Percentiles rank a stretch among this genome's conserved stretches.
These are phyloP conservation scores for Lasius platythorax DNA, from an alignment of 2,888 invertebrate genomes.

Conservation along the genomic window DNA sequence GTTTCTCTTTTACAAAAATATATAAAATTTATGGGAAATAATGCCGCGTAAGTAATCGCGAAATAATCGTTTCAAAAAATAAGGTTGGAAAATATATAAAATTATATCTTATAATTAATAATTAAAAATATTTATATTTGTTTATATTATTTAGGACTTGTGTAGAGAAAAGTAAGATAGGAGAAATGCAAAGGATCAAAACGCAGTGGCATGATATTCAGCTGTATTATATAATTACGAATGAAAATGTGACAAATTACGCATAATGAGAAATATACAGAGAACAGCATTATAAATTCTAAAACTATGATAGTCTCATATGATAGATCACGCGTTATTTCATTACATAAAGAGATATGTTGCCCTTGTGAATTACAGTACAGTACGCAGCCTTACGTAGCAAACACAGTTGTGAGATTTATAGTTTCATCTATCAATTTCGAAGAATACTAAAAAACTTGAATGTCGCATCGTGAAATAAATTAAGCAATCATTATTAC, in stretches of 20 bases:
- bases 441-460: neutral
- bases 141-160: neutral
- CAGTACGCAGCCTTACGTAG: neutral
- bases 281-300: constrained; percentile 27
- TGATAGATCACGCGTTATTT: constrained; percentile 7
- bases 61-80: neutral
- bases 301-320: constrained; percentile 26
- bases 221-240: constrained; percentile 58
- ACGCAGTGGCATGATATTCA: constrained; percentile 21
- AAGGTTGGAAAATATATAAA: neutral
- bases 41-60: neutral
- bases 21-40: neutral
- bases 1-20: neutral
- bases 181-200: neutral
- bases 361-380: neutral
- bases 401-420: neutral
- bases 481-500: neutral
- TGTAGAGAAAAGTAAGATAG: neutral
- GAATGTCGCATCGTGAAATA: neutral
- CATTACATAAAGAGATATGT: constrained; percentile 18
- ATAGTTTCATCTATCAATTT: neutral
- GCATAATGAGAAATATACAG: constrained; percentile 42
- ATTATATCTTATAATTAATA: too few species aligned
- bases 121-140: too few species aligned
- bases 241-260: constrained; percentile 51